Base-by-base conservation (phyloP, 2,888 invertebrate genomes). In the Noctua janthina region DNA sequence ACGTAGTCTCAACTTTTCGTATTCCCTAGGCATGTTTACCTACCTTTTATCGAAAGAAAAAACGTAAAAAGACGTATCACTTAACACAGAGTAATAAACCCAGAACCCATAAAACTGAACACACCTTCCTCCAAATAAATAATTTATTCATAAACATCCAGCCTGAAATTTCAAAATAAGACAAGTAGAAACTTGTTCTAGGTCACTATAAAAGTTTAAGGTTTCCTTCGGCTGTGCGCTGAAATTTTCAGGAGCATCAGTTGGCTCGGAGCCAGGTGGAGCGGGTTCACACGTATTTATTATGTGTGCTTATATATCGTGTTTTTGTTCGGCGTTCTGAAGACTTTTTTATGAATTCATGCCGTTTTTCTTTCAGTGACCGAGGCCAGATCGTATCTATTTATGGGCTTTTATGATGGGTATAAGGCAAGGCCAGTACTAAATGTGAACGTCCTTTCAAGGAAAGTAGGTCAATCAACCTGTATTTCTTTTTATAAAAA, bases 231-330 rank as follows among this genome's bases (percentile, higher is more conserved):
- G 74, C 84, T 83, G 79, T 77, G 64, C 82, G 87, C 88, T 93
- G 90, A 92, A 93, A 93, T 87, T 93, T 93, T 93, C 89, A 93
- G 91, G 89, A 92, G 90, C 87, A 89, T 85, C 83, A 90, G 88
- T 90, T 93, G 94, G 93, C 93, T 75, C 7, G 1, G 17, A 56
- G 93, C 94, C 93, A 93, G 83, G 81, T 84, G 78, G 74, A 80
- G 70, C 81, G 78, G 67, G 74, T 86, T 84, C 80, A 82, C 81
- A 81, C 78, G 62, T 85, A 81, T 88, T 83, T 89, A 84, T 90
- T 87, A 85, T 86, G 82, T 85, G 85, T 74, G 78, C 83, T 70
- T 81, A 76, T 79, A 84, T 69, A 74, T 87, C n/a, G 54, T 76
- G 78, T 77, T 83, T 87, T 83, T 87, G 76, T 81, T 74, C 76